Base-by-base conservation (phyloP, 2,113 vertebrate species). In the Daphoenositta chrysoptera region DNA sequence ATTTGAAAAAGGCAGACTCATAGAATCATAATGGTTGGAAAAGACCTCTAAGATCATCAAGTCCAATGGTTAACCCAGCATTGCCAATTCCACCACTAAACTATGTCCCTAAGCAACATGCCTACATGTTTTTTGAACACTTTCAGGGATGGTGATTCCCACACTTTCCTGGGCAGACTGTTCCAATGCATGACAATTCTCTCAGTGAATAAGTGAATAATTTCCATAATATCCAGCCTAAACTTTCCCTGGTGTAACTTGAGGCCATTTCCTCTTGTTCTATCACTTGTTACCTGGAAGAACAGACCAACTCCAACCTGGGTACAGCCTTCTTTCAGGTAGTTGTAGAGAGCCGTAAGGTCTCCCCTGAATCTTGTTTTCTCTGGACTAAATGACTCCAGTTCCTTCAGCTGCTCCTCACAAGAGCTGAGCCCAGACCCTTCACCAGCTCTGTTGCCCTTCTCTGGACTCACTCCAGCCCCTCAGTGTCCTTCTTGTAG, bases 61-160 rank as follows among this genome's bases (percentile, higher is more conserved):
- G 20, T 40, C 26, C 16, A 61, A 18, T 17, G 7, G 20, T 47
- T 53, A 60, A 40, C 16, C 6, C 30, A 40, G 40, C 30, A 60
- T 17, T 45, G 13, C 4, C 28, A 30, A 31, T 24, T 35, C 16
- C 54, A 40, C 11, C 45, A 53, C 20, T 40, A 40, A 60, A 47
- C 9, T 17, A 45, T 0, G 2, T 53, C 30, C 30, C 30, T 45
- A 26, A 27, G 8, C 21, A 30, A 53, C 15, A 37, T 0, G 0
- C 26, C 19, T 53, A 45, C 13, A 15, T 11, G 19, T 1, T 66
- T 71, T 60, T n/a, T 35, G 6, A 35, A 53, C 4, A 40, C n/a
- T 68, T 60, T 53, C 13, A 45, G 24, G 23, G 6, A 30, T 24
- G 5, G 18, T 18, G 45, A 53, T 26, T 39, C 16, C 31, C 30